Evolutionary conservation across 2,888 invertebrate genomes (phyloP), one percentile per base, ranked within the genome.

Genomic region (Lepeophtheirus nordmannii): DNA sequence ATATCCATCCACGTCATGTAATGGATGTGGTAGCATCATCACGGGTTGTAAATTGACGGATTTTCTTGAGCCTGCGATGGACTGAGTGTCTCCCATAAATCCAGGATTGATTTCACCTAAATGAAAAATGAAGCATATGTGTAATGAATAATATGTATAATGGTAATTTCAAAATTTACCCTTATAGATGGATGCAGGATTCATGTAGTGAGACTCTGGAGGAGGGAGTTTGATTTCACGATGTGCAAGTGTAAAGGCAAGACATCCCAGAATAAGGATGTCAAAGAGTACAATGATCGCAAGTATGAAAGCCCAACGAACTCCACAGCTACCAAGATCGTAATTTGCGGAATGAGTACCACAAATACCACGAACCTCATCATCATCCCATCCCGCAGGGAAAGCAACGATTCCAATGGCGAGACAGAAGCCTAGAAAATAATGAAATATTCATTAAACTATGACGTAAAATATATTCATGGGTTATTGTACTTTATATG

Each of bases 171-270:
- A 20, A 11, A 20, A 66, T 67, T 62, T 71, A 82, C 83, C 83
- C 80, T 83, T 83, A 74, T 82, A 83, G 53, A 83, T 73, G 12
- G 79, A 82, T 7, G 84, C 83, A 70, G 82, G 83, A 69, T 84
- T 83, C 68, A 79, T 79, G 0, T 83, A 85, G 53, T 82, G 81
- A 65, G 68, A 85, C 75, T 89, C 89, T 0, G 89, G 84, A 73
- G 88, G 87, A 62, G 91, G 53, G 17, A 46, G 80, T 67, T 86
- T 81, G 20, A 91, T 86, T 76, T 94, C 92, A 67, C 91, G 79
- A 9, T 89, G 87, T 40, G 92, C 93, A 71, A 96, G 80, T 72
- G 93, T 89, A 77, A 96, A 94, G 14, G 94, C 94, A 68, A 96
- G 80, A 0, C 88, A 85, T 0, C 93, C 84, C 69, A 93, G 80